Conservation (phyloP, 2,888 invertebrate genomes). For the Athalia circularis region DNA sequence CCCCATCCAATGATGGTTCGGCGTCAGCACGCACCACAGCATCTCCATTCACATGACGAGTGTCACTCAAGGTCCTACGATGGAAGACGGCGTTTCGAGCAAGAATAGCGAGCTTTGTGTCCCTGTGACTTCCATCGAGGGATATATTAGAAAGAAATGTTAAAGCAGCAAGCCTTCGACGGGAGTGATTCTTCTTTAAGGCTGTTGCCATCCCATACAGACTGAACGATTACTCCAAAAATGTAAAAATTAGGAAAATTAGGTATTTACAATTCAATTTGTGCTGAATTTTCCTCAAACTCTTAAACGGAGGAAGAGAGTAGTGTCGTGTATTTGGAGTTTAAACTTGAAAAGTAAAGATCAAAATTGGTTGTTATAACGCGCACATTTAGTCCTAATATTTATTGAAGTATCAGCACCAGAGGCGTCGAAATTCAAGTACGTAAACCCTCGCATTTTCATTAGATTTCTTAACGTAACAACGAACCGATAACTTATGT, state of each 20-base stretch:
- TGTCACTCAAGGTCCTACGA: slow-evolving; percentile 60
- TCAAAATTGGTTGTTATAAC: slow-evolving; percentile 69
- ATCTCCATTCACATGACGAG: slow-evolving; percentile 48
- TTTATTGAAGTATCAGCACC: slow-evolving; percentile 56
- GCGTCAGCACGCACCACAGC: slow-evolving; percentile 54
- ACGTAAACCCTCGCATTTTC: slow-evolving; percentile 55
- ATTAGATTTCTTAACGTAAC: slow-evolving; percentile 8
- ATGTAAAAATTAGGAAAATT: neutral
- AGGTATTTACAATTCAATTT: neutral
- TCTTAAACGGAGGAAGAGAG: slow-evolving; percentile 6
- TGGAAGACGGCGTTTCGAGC: slow-evolving; percentile 72
- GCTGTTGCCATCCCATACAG: slow-evolving; percentile 76
- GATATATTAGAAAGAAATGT: slow-evolving; percentile 97
- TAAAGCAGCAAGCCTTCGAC: slow-evolving; percentile 92
- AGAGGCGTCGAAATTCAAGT: slow-evolving; percentile 56
- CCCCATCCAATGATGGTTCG: slow-evolving; percentile 65
- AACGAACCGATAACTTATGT: neutral
- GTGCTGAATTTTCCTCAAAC: neutral
- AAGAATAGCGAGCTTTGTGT: slow-evolving; percentile 78
- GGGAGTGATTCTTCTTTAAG: slow-evolving; percentile 80
- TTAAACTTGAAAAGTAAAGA: slow-evolving; percentile 59
- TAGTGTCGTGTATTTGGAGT: slow-evolving; percentile 31
- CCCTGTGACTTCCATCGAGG: slow-evolving; percentile 91
- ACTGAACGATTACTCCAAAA: neutral
- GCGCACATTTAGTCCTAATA: slow-evolving; percentile 68